phyloP scores from a whole-genome alignment of 2,113 vertebrate species.

The Myrmecobius fasciatus region DNA sequence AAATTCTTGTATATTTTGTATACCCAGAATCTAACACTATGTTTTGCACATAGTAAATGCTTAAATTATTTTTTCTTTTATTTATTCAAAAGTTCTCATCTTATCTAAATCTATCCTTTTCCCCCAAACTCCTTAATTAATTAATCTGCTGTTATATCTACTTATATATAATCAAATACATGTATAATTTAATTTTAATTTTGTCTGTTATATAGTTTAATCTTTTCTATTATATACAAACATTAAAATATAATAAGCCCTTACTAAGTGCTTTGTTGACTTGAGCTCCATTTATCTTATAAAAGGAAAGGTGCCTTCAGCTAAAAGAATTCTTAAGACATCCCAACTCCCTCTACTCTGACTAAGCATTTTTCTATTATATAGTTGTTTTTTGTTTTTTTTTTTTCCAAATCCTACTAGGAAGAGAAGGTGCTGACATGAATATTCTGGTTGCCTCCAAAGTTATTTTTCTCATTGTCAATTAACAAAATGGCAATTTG shows the following conservation, averaged over 20 bases:
- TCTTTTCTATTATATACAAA: neutral
- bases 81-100: neutral
- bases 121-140: neutral
- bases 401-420: neutral
- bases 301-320: neutral
- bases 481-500: neutral
- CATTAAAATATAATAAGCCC: neutral
- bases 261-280: neutral
- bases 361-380: neutral
- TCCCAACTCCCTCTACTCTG: neutral
- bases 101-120: neutral
- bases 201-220: neutral
- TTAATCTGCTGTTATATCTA: neutral
- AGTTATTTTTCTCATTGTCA: constrained; percentile 1
- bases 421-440: neutral
- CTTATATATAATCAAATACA: neutral
- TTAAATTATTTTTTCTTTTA: neutral
- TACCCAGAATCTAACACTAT: neutral
- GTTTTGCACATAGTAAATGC: neutral
- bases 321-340: neutral
- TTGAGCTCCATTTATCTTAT: neutral
- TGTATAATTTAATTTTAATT: neutral
- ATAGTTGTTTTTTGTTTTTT: too few species aligned
- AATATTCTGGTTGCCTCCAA: neutral
- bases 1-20: neutral